A percentile compares a stretch with the other conserved stretches of the same genome.
These are phyloP conservation scores for Lissonota sp. DNA, from an alignment of 2,888 invertebrate genomes.

Conservation along the genomic window DNA sequence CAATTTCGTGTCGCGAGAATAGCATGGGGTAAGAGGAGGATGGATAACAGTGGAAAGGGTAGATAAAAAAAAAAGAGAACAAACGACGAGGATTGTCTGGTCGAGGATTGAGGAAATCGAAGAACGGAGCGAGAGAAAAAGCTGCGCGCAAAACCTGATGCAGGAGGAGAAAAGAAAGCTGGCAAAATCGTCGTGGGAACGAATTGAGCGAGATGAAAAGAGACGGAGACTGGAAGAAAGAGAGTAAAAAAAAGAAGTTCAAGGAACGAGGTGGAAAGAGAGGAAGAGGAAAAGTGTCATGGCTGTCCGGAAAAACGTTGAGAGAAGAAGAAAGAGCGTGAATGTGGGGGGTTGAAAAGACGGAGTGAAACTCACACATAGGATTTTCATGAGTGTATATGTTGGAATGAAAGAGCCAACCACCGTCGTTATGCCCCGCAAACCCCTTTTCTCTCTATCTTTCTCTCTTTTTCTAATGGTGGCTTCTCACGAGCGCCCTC, in stretches of 20 bases:
- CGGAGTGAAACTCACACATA: conserved; percentile 43
- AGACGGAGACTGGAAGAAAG: background rate
- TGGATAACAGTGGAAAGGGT: conserved; percentile 30
- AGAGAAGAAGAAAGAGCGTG: conserved; percentile 13
- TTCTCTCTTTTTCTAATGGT: background rate
- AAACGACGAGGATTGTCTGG: background rate
- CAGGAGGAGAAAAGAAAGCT: conserved; percentile 19
- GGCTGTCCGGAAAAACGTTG: conserved; percentile 31
- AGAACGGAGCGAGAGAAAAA: conserved; percentile 32
- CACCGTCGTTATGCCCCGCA: conserved; percentile 35
- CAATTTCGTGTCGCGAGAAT: conserved; percentile 60
- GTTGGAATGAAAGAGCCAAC: conserved; percentile 30
- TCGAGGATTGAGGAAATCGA: conserved; percentile 3
- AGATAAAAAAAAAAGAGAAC: conserved; percentile 18
- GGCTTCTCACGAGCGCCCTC: conserved; percentile 57
- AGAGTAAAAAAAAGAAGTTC: too few species aligned
- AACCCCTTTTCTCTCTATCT: conserved; percentile 12
- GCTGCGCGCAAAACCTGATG: conserved; percentile 23
- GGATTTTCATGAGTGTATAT: background rate
- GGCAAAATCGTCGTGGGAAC: conserved; percentile 17
- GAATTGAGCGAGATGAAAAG: conserved; percentile 5
- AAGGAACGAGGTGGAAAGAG: background rate
- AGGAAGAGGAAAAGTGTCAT: conserved; percentile 39
- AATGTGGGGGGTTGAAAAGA: conserved; percentile 37
- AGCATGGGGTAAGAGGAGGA: conserved; percentile 16